These are phyloP conservation scores for Pachyramphus minor DNA, from an alignment of 2,113 vertebrate species.

Conservation along the genomic window DNA sequence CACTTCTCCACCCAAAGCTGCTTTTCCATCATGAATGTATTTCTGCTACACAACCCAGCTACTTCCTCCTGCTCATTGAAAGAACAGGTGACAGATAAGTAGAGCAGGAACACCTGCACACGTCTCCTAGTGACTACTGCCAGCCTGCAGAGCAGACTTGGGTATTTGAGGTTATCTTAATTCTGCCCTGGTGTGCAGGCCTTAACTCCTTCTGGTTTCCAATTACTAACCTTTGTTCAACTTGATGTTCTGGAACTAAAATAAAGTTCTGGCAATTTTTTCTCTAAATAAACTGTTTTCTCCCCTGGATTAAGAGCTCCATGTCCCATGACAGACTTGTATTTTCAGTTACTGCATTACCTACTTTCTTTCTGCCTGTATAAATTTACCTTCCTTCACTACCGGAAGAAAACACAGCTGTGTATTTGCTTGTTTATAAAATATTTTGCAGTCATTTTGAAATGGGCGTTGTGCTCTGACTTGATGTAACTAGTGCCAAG, in stretches of 20 bases:
- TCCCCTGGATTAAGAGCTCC: background rate
- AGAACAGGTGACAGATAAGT: background rate
- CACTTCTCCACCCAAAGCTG: background rate
- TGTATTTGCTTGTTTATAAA: background rate
- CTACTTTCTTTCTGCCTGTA: background rate
- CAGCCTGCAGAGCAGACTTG: background rate
- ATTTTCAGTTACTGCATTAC: background rate
- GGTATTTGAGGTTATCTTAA: background rate
- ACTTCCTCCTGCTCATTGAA: background rate
- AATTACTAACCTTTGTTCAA: background rate
- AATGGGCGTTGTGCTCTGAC: background rate
- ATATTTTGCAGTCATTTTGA: background rate
- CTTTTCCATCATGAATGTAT: background rate
- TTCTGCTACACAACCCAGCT: background rate
- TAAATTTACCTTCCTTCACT: background rate
- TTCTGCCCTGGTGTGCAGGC: background rate
- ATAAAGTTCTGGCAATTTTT: background rate
- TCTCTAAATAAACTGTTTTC: background rate
- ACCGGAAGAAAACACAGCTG: background rate
- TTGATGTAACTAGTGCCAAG: background rate
- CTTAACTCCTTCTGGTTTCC: background rate
- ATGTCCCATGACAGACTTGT: background rate
- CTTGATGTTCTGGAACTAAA: background rate
- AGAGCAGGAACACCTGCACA: background rate
- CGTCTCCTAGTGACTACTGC: accelerated